These are phyloP conservation scores for Dromas ardeola DNA, from an alignment of 2,113 vertebrate genomes.

Conservation along the genomic window DNA sequence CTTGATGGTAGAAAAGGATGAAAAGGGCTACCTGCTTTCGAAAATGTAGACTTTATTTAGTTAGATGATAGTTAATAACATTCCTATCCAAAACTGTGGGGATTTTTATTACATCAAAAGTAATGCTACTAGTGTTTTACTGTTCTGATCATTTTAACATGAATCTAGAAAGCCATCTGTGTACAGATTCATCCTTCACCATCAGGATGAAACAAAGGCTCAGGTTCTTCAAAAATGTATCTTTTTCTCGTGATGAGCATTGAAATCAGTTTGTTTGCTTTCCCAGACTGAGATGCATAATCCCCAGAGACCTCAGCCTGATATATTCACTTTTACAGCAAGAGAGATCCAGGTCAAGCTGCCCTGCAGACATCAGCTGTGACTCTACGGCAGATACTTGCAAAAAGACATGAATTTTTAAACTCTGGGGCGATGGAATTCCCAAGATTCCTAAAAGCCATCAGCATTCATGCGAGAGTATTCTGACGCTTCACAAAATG, in stretches of 20 bases:
- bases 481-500: background rate
- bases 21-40: background rate
- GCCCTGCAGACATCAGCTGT: conserved; percentile 11
- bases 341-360: background rate
- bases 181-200: background rate
- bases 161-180: background rate
- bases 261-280: background rate
- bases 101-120: background rate
- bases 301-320: background rate
- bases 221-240: background rate
- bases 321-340: background rate
- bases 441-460: background rate
- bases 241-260: background rate
- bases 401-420: conserved; percentile 26
- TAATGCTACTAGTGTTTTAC: background rate
- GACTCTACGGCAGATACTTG: background rate
- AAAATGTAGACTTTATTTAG: background rate
- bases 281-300: background rate
- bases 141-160: background rate
- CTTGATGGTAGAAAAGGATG: background rate
- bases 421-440: background rate
- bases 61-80: background rate
- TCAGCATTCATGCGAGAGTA: background rate
- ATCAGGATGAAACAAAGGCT: background rate
- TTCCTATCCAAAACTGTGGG: background rate